These are phyloP conservation scores for Anser cygnoides DNA, from an alignment of 2,113 vertebrate genomes.

Conservation along the genomic window DNA sequence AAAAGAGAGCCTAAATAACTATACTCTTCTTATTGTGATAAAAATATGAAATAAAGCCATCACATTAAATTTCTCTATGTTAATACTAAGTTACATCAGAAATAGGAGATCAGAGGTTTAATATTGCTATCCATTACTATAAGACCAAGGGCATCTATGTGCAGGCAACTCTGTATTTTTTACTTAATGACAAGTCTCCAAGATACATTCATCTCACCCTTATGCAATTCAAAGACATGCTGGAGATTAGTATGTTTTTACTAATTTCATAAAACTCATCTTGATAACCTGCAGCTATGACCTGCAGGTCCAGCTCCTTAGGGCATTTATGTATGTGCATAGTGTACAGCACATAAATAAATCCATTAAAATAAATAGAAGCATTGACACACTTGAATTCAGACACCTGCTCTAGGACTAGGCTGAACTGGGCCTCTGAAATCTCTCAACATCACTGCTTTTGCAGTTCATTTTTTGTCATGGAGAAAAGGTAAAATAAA, in stretches of 20 bases:
- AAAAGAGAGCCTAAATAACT: background rate
- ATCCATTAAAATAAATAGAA: background rate
- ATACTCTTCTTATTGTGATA: background rate
- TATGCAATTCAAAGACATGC: background rate
- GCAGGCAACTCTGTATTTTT: background rate
- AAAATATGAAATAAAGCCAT: background rate
- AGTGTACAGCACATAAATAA: background rate
- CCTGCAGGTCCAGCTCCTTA: background rate
- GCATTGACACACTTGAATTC: background rate
- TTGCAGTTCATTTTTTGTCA: background rate
- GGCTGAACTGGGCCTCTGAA: background rate
- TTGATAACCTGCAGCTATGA: background rate
- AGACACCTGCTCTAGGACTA: background rate
- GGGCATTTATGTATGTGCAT: background rate
- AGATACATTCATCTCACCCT: background rate
- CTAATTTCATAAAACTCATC: background rate
- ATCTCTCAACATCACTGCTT: background rate
- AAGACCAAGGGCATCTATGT: accelerated
- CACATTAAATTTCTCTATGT: background rate
- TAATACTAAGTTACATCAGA: background rate
- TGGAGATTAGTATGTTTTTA: background rate
- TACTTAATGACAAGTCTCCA: background rate
- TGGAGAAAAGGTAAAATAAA: background rate
- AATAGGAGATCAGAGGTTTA: background rate
- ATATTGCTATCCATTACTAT: background rate